These are phyloP conservation scores for Holotrichia oblita DNA, from an alignment of 1,140 invertebrate species.

Conservation along the genomic window DNA sequence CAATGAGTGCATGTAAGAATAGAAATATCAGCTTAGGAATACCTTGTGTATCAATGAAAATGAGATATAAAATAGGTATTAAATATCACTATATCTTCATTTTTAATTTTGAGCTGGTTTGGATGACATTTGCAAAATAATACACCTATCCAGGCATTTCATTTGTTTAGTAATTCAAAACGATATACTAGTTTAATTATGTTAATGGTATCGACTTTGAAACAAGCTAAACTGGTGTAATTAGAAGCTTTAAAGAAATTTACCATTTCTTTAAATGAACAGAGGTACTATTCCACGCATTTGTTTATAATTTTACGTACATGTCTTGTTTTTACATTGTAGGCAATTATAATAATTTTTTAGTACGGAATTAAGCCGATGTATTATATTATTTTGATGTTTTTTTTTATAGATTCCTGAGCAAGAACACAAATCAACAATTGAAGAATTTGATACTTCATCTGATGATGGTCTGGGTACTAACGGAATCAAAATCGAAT, in stretches of 20 bases:
- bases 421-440: neutral
- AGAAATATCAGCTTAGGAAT: too few species aligned
- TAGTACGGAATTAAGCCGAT: neutral
- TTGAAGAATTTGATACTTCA: neutral
- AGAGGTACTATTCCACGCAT: neutral
- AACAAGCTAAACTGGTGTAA: neutral
- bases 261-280: neutral
- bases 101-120: too few species aligned
- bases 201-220: too few species aligned
- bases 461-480: neutral
- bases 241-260: neutral
- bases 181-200: too few species aligned
- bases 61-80: too few species aligned
- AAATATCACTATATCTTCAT: too few species aligned
- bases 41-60: too few species aligned
- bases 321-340: neutral
- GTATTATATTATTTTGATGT: neutral
- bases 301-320: neutral
- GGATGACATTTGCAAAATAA: too few species aligned
- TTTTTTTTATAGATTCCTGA: neutral
- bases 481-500: conserved; percentile 5
- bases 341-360: neutral
- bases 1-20: too few species aligned
- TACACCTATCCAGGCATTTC: too few species aligned
- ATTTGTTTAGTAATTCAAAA: too few species aligned